phyloP scores from a whole-genome alignment of 2,113 vertebrate genomes.

The Psittacus erithacus region DNA sequence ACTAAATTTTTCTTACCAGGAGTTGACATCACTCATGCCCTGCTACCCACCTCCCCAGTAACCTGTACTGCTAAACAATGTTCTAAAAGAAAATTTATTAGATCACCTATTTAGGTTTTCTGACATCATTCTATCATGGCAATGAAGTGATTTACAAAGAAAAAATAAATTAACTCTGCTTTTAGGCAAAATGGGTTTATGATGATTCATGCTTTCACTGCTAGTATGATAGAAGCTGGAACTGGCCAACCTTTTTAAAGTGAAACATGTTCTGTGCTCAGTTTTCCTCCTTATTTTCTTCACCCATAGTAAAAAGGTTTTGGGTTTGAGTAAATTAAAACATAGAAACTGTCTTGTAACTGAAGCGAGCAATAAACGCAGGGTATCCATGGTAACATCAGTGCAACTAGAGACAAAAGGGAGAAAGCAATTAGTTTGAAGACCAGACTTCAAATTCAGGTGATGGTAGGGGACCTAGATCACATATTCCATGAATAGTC shows the following conservation, averaged over 20 bases:
- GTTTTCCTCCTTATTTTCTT: not conserved
- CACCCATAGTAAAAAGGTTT: not conserved
- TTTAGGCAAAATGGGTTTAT: constrained; percentile 68
- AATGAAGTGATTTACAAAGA: constrained; percentile 59
- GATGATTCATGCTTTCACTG: constrained; percentile 61
- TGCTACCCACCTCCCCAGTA: not conserved
- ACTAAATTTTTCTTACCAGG: not conserved
- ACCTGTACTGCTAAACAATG: constrained; percentile 37
- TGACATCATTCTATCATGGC: constrained; percentile 60
- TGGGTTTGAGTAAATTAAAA: constrained; percentile 5
- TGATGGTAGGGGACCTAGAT: not conserved
- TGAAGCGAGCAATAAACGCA: not conserved
- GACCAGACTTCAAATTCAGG: rapidly evolving
- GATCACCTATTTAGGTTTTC: constrained; percentile 36
- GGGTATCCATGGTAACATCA: constrained; percentile 10
- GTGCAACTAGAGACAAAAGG: not conserved
- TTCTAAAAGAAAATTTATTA: constrained; percentile 49
- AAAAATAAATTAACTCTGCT: constrained; percentile 52
- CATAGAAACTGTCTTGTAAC: not conserved
- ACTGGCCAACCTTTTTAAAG: not conserved
- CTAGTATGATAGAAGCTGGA: constrained; percentile 8
- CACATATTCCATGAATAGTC: not conserved
- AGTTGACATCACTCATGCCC: not conserved
- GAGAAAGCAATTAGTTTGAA: not conserved
- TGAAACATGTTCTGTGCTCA: not conserved